Conservation (phyloP, 2,888 invertebrate genomes). For the Polydrusus tereticollis region DNA sequence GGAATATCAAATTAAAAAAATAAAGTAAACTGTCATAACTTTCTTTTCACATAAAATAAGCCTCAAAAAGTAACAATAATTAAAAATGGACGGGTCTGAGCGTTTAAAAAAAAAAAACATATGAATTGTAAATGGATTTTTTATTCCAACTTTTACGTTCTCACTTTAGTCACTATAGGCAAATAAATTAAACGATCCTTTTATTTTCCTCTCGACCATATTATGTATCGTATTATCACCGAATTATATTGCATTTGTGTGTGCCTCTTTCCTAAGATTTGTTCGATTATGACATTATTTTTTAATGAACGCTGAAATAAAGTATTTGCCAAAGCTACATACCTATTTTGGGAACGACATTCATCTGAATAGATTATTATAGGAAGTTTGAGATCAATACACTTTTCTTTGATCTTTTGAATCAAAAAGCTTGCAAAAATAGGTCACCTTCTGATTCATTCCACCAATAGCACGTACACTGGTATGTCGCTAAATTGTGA, state of each 20-base stretch:
- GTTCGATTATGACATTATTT: constrained; percentile 6
- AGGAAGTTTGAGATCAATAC: constrained; percentile 35
- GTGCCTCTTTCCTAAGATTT: neutral
- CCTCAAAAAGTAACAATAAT: no score
- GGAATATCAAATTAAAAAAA: no score
- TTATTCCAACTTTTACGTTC: constrained; percentile 21
- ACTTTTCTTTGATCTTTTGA: constrained; percentile 33
- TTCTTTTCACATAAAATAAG: no score
- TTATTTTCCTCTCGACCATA: constrained; percentile 29
- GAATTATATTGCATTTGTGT: constrained; percentile 24
- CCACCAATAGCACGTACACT: constrained; percentile 53
- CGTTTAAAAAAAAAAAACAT: neutral
- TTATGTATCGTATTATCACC: constrained; percentile 25
- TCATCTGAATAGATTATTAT: constrained; percentile 56
- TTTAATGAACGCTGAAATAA: constrained; percentile 9
- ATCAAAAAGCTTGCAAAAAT: constrained; percentile 41
- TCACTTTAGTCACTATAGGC: constrained; percentile 24
- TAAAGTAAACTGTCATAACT: no score
- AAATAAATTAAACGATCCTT: constrained; percentile 23
- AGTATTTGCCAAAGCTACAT: constrained; percentile 34
- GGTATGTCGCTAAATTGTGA: constrained; percentile 42
- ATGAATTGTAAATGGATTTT: constrained; percentile 19
- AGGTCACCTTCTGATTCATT: constrained; percentile 52
- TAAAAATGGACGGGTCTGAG: no score
- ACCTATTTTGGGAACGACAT: constrained; percentile 57